These are phyloP conservation scores for Pegoplata infirma DNA, from an alignment of 2,888 invertebrate genomes.

Conservation along the genomic window DNA sequence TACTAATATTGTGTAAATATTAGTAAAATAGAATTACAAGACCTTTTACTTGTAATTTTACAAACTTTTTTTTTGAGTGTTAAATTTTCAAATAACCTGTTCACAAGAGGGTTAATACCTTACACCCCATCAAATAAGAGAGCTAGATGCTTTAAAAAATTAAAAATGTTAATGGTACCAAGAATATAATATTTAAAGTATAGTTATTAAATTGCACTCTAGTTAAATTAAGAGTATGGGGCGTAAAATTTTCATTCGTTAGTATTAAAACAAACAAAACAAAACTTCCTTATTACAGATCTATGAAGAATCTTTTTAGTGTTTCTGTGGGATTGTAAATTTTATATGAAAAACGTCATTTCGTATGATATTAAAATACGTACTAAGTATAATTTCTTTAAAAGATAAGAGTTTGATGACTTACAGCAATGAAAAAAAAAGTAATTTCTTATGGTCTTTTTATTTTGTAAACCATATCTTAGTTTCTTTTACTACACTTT, in stretches of 20 bases:
- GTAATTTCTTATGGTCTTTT: background rate
- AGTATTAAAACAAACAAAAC: too few relatives aligned
- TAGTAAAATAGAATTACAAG: too few relatives aligned
- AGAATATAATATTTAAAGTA: too few relatives aligned
- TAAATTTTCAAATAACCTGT: too few relatives aligned
- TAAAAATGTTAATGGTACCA: too few relatives aligned
- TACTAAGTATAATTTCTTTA: slow-evolving; percentile 23
- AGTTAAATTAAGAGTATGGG: too few relatives aligned
- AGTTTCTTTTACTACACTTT: background rate
- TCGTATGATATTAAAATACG: background rate
- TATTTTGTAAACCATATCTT: slow-evolving; percentile 41
- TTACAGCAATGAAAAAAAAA: background rate
- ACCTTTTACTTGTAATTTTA: too few relatives aligned
- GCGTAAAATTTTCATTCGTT: background rate
- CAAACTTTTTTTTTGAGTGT: too few relatives aligned
- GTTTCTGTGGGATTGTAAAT: background rate
- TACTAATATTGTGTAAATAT: too few relatives aligned
- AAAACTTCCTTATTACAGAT: background rate
- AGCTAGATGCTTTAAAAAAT: too few relatives aligned
- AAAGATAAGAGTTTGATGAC: slow-evolving; percentile 34
- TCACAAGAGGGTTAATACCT: too few relatives aligned
- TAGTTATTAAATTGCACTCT: background rate
- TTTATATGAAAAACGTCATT: background rate
- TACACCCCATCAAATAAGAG: too few relatives aligned
- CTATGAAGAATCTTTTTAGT: background rate